Conservation (phyloP, 2,888 invertebrate species). For the Pecten maximus region DNA sequence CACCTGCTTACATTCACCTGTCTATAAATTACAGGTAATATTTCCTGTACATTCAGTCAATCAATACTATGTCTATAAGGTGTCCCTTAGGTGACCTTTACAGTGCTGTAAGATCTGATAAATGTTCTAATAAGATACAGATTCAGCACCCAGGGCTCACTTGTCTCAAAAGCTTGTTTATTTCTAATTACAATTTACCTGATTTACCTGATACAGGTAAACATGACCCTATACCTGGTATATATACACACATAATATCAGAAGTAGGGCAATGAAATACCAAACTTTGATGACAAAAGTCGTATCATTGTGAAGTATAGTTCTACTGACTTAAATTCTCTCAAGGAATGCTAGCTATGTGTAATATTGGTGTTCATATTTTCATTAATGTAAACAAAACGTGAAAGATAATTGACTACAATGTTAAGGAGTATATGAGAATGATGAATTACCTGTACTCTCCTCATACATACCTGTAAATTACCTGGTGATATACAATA, state of each 20-base stretch:
- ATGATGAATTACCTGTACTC: background rate
- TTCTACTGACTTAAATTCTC: background rate
- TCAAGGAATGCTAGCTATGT: background rate
- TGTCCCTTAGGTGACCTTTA: background rate
- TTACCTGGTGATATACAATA: background rate
- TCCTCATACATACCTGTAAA: background rate
- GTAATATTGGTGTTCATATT: background rate
- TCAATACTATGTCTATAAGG: background rate
- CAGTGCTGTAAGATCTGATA: background rate
- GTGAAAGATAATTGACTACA: background rate
- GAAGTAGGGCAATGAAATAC: background rate
- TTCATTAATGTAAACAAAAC: constrained; percentile 27
- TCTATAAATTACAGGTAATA: constrained; percentile 22
- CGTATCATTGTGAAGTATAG: background rate
- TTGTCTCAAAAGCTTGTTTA: background rate
- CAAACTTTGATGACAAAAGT: background rate
- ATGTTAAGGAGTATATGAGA: background rate
- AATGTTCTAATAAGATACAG: background rate
- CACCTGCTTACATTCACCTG: background rate
- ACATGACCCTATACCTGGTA: background rate
- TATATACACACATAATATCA: background rate
- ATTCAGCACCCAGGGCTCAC: background rate
- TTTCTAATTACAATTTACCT: constrained; percentile 5
- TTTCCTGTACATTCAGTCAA: background rate
- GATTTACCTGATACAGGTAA: background rate